Conservation (phyloP, 2,113 vertebrate genomes). For the Alligator mississippiensis region DNA sequence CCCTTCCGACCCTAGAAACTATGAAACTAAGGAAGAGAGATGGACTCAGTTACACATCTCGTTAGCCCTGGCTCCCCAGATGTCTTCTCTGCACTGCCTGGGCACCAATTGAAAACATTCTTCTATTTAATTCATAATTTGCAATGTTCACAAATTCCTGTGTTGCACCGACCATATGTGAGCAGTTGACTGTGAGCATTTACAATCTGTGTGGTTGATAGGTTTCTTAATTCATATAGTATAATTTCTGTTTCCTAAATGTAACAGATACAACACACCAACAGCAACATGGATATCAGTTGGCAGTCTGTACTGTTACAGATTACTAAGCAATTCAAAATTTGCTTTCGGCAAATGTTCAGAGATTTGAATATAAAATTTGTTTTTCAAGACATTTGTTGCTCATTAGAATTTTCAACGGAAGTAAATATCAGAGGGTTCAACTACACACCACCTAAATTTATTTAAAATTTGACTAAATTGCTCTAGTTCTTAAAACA, state of each 20-base stretch:
- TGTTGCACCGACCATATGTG: background rate
- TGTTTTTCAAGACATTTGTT: background rate
- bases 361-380: background rate
- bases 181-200: background rate
- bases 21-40: background rate
- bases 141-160: background rate
- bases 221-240: background rate
- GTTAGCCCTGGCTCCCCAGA: background rate
- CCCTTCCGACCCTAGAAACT: no score
- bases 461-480: background rate
- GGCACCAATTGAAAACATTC: background rate
- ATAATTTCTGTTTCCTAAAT: background rate
- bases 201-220: background rate
- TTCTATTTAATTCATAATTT: background rate
- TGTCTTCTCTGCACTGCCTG: background rate
- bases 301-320: background rate
- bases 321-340: background rate
- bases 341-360: background rate
- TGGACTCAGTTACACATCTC: background rate
- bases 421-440: background rate
- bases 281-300: background rate
- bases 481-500: background rate
- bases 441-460: background rate
- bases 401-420: background rate
- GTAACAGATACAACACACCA: background rate